These are phyloP conservation scores for Stegostoma tigrinum DNA, from an alignment of 2,113 vertebrate genomes.

Conservation along the genomic window DNA sequence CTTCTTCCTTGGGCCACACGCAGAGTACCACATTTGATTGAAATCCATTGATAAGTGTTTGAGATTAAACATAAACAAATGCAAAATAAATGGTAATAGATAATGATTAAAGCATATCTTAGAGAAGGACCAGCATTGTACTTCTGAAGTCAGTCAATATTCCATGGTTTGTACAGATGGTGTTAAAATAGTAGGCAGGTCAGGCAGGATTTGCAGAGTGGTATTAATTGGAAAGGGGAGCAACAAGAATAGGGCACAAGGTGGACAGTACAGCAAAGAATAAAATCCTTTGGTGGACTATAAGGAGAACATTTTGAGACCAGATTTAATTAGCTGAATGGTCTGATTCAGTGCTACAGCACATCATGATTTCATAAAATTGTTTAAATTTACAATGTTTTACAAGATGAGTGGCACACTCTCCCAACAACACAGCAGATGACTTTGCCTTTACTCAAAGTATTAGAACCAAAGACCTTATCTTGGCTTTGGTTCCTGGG, in stretches of 20 bases:
- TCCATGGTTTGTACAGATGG: neutral
- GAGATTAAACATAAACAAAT: neutral
- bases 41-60: neutral
- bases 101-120: neutral
- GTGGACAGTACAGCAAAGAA: neutral
- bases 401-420: neutral
- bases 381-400: neutral
- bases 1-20: no score
- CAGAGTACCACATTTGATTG: neutral
- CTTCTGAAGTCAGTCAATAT: neutral
- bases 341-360: neutral
- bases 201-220: neutral
- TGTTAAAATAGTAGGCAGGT: neutral
- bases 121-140: neutral
- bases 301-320: neutral
- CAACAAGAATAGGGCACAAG: neutral
- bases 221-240: neutral
- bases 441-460: neutral
- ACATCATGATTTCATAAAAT: neutral
- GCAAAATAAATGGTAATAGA: neutral
- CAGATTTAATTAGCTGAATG: neutral
- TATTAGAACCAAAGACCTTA: neutral
- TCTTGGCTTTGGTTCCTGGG: neutral
- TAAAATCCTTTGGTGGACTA: neutral
- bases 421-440: neutral